Evolutionary conservation across 2,113 vertebrate species (phyloP).

Genomic region (Notarius quadriscutis): DNA sequence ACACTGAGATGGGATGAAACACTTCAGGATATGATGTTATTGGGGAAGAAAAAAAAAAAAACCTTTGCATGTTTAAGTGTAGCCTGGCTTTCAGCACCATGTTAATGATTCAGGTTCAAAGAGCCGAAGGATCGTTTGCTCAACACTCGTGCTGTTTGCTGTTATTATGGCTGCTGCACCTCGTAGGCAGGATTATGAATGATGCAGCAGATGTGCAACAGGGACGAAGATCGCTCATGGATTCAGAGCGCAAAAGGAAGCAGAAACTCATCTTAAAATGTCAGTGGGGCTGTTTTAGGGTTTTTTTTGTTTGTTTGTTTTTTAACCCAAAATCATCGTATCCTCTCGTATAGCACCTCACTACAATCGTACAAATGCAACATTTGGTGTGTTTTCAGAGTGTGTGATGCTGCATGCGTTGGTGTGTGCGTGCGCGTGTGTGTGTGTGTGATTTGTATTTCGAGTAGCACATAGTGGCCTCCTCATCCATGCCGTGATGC

Average conservation of each 20-base stretch:
- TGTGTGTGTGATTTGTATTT: slow-evolving; percentile 45
- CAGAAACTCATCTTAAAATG: not conserved
- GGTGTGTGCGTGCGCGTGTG: not conserved
- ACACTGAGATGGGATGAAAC: not conserved
- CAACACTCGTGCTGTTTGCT: too few relatives aligned
- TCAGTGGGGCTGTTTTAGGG: not conserved
- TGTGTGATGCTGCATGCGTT: not conserved
- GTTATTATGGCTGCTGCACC: not conserved
- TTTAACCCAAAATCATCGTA: not conserved
- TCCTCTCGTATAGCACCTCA: not conserved
- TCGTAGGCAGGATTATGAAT: not conserved
- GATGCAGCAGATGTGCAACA: slow-evolving; percentile 4
- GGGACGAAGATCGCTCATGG: not conserved
- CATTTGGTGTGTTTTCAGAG: not conserved
- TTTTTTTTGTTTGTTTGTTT: not conserved
- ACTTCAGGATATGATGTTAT: not conserved
- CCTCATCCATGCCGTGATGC: slow-evolving; percentile 38
- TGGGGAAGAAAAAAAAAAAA: not conserved
- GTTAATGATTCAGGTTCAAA: not conserved
- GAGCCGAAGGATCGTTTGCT: not conserved
- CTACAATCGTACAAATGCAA: not conserved
- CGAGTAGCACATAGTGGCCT: slow-evolving; percentile 35
- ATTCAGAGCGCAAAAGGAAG: not conserved
- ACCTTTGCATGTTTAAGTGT: not conserved
- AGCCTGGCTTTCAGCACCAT: not conserved